These are phyloP conservation scores for Yponomeuta sedellus DNA, from an alignment of 2,888 invertebrate genomes.

Conservation along the genomic window DNA sequence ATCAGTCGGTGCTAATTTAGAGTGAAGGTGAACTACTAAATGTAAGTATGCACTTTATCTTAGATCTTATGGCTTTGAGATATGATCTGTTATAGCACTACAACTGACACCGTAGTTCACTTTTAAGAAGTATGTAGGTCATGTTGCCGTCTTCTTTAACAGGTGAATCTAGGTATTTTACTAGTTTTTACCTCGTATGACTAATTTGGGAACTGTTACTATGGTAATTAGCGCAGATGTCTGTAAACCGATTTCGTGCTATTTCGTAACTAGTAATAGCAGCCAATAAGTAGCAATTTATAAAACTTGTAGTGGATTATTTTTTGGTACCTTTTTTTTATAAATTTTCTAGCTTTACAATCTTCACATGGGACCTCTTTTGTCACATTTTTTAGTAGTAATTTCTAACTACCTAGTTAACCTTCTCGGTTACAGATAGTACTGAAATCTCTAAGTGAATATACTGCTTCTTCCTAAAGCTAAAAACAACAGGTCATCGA, in stretches of 20 bases:
- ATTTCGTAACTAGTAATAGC: too few relatives aligned
- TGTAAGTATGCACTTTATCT: not conserved
- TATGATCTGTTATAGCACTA: not conserved
- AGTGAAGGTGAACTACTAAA: not conserved
- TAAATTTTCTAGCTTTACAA: too few relatives aligned
- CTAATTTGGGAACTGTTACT: not conserved
- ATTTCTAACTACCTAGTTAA: too few relatives aligned
- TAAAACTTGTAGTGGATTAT: too few relatives aligned
- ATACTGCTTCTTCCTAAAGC: too few relatives aligned
- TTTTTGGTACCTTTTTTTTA: too few relatives aligned
- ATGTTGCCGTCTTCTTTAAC: constrained; percentile 1
- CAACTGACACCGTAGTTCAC: not conserved
- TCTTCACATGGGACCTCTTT: too few relatives aligned
- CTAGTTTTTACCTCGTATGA: not conserved
- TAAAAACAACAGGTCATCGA: too few relatives aligned
- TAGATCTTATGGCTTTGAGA: not conserved
- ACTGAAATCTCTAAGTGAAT: too few relatives aligned
- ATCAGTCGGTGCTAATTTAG: not conserved
- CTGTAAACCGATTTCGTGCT: not conserved
- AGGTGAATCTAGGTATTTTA: not conserved
- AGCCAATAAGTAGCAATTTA: too few relatives aligned
- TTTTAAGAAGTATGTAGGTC: constrained; percentile 1
- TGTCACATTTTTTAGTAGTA: too few relatives aligned
- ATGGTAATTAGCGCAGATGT: not conserved
- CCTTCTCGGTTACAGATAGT: too few relatives aligned